Evolutionary conservation across 2,113 vertebrate genomes (phyloP), one percentile per base, ranked within the genome.

Genomic region (Aegypius monachus): DNA sequence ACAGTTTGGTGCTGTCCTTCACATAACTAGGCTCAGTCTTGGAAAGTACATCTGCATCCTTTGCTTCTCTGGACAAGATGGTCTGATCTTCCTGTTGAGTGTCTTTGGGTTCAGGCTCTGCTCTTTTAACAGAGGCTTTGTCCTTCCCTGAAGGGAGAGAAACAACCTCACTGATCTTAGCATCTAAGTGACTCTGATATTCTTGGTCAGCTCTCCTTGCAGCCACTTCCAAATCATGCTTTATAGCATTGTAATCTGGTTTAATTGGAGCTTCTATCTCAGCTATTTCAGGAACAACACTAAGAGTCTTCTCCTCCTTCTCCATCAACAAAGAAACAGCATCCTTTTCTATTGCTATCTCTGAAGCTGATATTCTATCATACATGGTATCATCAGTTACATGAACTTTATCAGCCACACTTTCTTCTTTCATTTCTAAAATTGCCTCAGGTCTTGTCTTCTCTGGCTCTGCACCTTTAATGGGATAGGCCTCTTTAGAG

Each of bases 1-100:
- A 97, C 19, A 97, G 75, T 92, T 98, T 98, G 86, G 47, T 29
- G 38, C 72, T 79, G 21, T 98, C 98, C 80, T 98, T 98, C 59
- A 67, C 0, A 1, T 94, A 96, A 88, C 86, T 58, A 83, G 72
- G 36, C 36, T 98, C 98, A 0, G 78, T 62, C 77, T 85, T 92
- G 84, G 95, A 48, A 90, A 97, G 95, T 3, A 29, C 22, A 81
- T 96, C 97, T 75, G 75, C 82, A 52, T 97, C 98, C 53, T 96
- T 94, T 27, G 91, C 68, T 22, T 93, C 96, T 92, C 78, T 81
- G 45, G 96, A 70, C 19, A 96, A 58, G 65, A 67, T 20, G 18
- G 43, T 38, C 67, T 96, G 85, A 31, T 97, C 97, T 70, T 97
- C 95, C 90, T 95, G 90, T 61, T 97, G 88, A 83, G 66, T 5